These are phyloP conservation scores for Lophius piscatorius DNA, from an alignment of 2,113 vertebrate genomes.

Conservation along the genomic window DNA sequence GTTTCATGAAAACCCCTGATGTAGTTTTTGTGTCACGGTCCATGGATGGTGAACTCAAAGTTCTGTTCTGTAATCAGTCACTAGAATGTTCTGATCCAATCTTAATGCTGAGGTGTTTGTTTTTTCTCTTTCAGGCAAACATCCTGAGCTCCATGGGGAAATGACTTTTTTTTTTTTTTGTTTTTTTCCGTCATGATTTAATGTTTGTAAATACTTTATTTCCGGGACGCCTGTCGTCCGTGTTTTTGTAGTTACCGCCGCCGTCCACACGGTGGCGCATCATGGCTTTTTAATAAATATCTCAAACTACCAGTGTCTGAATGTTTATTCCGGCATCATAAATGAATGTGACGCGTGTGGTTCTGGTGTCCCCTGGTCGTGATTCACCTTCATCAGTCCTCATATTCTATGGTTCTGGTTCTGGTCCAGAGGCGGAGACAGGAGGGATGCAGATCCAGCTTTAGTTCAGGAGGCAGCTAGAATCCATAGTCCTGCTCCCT, in stretches of 20 bases:
- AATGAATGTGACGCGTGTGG: slow-evolving; percentile 1
- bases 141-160: slow-evolving; percentile 76
- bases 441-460: too few relatives aligned
- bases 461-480: too few relatives aligned
- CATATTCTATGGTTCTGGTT: too few relatives aligned
- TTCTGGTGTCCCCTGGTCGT: too few relatives aligned
- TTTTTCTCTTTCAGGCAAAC: slow-evolving; percentile 68
- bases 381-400: too few relatives aligned
- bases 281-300: slow-evolving; percentile 47
- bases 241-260: slow-evolving; percentile 57
- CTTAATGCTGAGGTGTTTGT: neutral
- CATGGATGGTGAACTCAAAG: too few relatives aligned
- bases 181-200: neutral
- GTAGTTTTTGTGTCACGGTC: too few relatives aligned
- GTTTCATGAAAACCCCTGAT: too few relatives aligned
- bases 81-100: neutral
- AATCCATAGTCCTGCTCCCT: neutral
- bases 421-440: too few relatives aligned
- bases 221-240: neutral
- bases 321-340: slow-evolving; percentile 32
- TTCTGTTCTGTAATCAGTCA: too few relatives aligned
- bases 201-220: neutral
- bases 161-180: slow-evolving; percentile 35
- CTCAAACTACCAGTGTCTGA: neutral
- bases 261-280: slow-evolving; percentile 45